Evolutionary conservation across 1,140 invertebrate species (phyloP).

Genomic region (Papilio aristodemus): DNA sequence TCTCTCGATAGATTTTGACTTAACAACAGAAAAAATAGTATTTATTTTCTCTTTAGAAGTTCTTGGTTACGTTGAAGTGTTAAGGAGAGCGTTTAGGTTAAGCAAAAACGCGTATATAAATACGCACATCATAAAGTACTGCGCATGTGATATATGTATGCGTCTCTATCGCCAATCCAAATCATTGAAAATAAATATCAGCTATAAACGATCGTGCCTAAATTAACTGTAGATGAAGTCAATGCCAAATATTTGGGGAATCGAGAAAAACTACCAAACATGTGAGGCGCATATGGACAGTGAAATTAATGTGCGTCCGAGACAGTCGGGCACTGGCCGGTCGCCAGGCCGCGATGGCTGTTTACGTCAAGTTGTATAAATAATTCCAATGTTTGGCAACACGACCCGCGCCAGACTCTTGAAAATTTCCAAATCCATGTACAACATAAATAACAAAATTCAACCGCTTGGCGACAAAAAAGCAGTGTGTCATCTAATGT

Average conservation of each 20-base stretch:
- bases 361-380: slow-evolving; percentile 54
- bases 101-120: too few species aligned
- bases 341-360: slow-evolving; percentile 42
- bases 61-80: too few species aligned
- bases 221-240: neutral
- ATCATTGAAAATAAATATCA: neutral
- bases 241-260: slow-evolving; percentile 12
- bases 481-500: too few species aligned
- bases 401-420: slow-evolving; percentile 31
- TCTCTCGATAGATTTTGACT: too few species aligned
- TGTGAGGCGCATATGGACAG: slow-evolving; percentile 23
- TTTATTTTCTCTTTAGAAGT: too few species aligned
- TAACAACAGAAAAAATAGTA: too few species aligned
- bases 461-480: neutral
- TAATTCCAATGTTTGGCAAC: slow-evolving; percentile 57
- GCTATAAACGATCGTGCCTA: neutral
- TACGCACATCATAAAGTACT: too few species aligned
- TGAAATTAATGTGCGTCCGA: neutral
- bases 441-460: slow-evolving; percentile 1
- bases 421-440: slow-evolving; percentile 3
- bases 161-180: too few species aligned
- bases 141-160: too few species aligned
- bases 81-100: too few species aligned
- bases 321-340: slow-evolving; percentile 38
- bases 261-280: slow-evolving; percentile 25